Evolutionary conservation across 2,888 invertebrate genomes (phyloP).

Genomic region (Cheilosia impressa): DNA sequence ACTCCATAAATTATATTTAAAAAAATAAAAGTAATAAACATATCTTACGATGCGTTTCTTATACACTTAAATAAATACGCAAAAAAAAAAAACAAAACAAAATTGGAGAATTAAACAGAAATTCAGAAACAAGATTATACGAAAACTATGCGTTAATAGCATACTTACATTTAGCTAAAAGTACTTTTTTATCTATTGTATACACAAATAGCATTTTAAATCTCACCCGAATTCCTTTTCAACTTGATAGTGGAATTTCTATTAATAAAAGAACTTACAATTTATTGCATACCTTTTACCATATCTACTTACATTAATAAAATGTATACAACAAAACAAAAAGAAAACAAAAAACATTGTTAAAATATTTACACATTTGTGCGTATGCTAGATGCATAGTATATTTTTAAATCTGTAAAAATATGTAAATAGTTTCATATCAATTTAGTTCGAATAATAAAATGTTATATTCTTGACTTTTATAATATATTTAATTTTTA

Average conservation of each 20-base stretch:
- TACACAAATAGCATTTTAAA: slow-evolving; percentile 45
- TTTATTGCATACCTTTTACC: slow-evolving; percentile 44
- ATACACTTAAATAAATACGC: slow-evolving; percentile 11
- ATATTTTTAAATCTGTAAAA: slow-evolving; percentile 28
- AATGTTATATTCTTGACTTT: slow-evolving; percentile 6
- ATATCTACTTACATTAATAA: slow-evolving; percentile 50
- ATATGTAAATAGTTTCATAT: slow-evolving; percentile 29
- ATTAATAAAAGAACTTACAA: slow-evolving; percentile 47
- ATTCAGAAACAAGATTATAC: slow-evolving; percentile 45
- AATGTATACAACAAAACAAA: slow-evolving; percentile 24
- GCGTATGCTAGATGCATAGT: slow-evolving; percentile 54
- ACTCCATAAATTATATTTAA: slow-evolving; percentile 40
- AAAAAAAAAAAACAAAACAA: not conserved
- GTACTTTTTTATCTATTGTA: slow-evolving; percentile 33
- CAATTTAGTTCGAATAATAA: slow-evolving; percentile 31
- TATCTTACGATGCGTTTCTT: slow-evolving; percentile 11
- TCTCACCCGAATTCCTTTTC: slow-evolving; percentile 49
- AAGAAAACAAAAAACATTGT: slow-evolving; percentile 10
- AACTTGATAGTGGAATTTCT: slow-evolving; percentile 73
- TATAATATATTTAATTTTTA: slow-evolving; percentile 8
- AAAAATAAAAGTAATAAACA: slow-evolving; percentile 26
- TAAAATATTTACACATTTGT: slow-evolving; percentile 17
- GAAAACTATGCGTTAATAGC: slow-evolving; percentile 55
- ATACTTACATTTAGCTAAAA: slow-evolving; percentile 24
- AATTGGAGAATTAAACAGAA: not conserved